A percentile compares a stretch with the other conserved stretches of the same genome.
Evolutionary conservation across 2,888 invertebrate species (phyloP).

Genomic region (Rhagophthalmus giganteus): DNA sequence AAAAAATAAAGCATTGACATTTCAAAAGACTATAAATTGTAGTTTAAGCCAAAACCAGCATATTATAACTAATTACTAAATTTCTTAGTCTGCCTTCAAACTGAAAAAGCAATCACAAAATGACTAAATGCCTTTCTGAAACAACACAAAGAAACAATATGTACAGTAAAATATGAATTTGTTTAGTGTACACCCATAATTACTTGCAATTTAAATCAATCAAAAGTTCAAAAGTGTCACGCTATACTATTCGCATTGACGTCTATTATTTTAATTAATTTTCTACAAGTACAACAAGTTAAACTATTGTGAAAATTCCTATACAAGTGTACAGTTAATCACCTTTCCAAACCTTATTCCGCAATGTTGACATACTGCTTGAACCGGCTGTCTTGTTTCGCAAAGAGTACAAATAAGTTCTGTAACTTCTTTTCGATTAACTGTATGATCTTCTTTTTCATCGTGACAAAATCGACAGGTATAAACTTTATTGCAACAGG

Average conservation of each 20-base stretch:
- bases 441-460: conserved; percentile 80
- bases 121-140: too few relatives aligned
- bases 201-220: conserved; percentile 24
- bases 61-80: too few relatives aligned
- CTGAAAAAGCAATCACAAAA: too few relatives aligned
- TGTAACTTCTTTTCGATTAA: conserved; percentile 80
- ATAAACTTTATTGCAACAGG: conserved; percentile 87
- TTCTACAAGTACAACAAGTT: conserved; percentile 13
- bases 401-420: conserved; percentile 84
- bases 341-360: conserved; percentile 80
- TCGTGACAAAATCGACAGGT: conserved; percentile 90
- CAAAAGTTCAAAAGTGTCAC: conserved; percentile 22
- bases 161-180: too few relatives aligned
- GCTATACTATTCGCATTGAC: conserved; percentile 20
- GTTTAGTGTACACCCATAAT: conserved; percentile 15
- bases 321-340: too few relatives aligned
- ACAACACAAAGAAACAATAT: too few relatives aligned
- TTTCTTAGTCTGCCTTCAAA: too few relatives aligned
- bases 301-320: background rate
- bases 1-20: too few relatives aligned
- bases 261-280: conserved; percentile 25
- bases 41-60: too few relatives aligned
- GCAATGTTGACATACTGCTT: conserved; percentile 77
- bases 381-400: conserved; percentile 77
- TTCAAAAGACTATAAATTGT: too few relatives aligned